These are phyloP conservation scores for Pollenia griseotomentosa DNA, from an alignment of 2,888 invertebrate species.

Conservation along the genomic window DNA sequence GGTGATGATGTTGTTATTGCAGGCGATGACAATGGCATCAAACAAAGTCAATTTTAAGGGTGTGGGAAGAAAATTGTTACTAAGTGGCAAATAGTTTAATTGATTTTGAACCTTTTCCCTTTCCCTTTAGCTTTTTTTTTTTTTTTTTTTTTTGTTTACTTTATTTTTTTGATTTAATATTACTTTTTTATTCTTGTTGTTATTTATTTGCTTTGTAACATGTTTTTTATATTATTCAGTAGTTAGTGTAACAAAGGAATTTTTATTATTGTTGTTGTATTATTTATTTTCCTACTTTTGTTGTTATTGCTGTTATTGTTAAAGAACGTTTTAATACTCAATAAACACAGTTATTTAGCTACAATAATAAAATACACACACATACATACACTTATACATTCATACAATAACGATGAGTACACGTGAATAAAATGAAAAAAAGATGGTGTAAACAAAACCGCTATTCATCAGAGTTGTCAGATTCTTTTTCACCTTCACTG, in stretches of 20 bases:
- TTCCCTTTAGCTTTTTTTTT: too few species aligned
- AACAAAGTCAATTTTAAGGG: conserved; percentile 58
- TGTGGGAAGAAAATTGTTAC: neutral
- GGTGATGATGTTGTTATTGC: conserved; percentile 46
- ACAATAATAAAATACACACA: conserved; percentile 14
- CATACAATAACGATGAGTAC: neutral
- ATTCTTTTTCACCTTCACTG: too few species aligned
- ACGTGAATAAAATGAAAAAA: conserved; percentile 26
- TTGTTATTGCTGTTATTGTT: conserved; percentile 37
- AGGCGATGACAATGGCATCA: conserved; percentile 61
- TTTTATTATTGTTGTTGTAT: neutral
- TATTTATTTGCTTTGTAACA: conserved; percentile 11
- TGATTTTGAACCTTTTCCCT: conserved; percentile 52
- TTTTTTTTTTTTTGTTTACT: conserved; percentile 6
- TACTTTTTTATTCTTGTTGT: conserved; percentile 2
- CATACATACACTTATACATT: neutral
- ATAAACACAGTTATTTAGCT: conserved; percentile 32
- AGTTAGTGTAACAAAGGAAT: conserved; percentile 48
- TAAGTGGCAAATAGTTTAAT: conserved; percentile 57
- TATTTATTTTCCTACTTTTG: too few species aligned
- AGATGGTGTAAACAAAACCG: conserved; percentile 44
- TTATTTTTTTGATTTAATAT: conserved; percentile 15
- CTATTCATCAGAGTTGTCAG: neutral
- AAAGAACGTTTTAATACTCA: conserved; percentile 25
- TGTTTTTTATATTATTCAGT: conserved; percentile 13